Evolutionary conservation across 2,888 invertebrate genomes (phyloP), one percentile per base, ranked within the genome.

Genomic region (Standfussiana lucernea): DNA sequence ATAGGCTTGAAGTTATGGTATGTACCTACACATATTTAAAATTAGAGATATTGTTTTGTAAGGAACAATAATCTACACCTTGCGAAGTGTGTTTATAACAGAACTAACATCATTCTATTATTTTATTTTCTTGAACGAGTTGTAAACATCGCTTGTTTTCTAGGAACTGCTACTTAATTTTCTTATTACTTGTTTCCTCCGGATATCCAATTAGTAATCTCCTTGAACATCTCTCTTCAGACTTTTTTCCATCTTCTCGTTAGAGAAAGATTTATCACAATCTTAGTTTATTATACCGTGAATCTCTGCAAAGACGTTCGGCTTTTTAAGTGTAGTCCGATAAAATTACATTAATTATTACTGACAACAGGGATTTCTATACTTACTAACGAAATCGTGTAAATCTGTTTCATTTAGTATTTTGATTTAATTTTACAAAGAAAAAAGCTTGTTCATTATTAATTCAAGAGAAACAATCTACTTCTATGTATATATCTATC

Each of bases 141-240:
- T 65, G 37, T 67, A 62, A 78, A 62, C 37, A 67, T 83, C 40
- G 18, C 28, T 77, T 65, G 11, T 47, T 82, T 65, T 56, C 40
- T 47, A 56, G 18, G 42, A 76, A 76, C 35, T 35, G 21, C 2
- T 79, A n/a, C 50, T 79, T 53, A 61, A 45, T 53, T n/a, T 62
- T 67, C 18, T 15, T 40, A 42, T 37, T 62, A 67, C 28, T 62
- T 61, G 18, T 77, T 67, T 83, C n/a, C 79, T 77, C 32, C 28
- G 28, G 53, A 84, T 79, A 47, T 40, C 47, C 68, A 64, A 84
- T 79, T 79, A 84, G 53, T 35, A 53, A 62, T 78, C 7, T 61
- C 21, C 35, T 32, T 59, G 15, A 61, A 66, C 37, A 40, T 45
- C 13, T 45, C 66, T 15, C 13, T 77, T 77, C 21, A 7, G 5